Percentiles rank a stretch among this genome's conserved stretches.
Evolutionary conservation across 1,140 invertebrate genomes (phyloP).

Genomic region (Aporrectodea caliginosa): DNA sequence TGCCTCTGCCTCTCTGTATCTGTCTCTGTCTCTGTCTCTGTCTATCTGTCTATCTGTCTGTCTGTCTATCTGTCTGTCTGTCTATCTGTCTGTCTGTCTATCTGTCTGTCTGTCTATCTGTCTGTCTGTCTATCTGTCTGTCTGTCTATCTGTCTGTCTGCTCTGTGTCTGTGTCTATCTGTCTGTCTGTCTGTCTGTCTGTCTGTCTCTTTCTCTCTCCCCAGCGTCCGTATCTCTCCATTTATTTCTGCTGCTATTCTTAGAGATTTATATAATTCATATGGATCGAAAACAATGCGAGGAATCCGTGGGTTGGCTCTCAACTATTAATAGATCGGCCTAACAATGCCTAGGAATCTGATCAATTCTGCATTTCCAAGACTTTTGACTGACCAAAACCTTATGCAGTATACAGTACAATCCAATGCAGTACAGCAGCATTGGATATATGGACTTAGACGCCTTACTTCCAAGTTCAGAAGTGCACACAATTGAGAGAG

Average conservation of each 20-base stretch:
- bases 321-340: not conserved
- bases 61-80: not conserved
- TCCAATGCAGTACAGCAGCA: too few species aligned
- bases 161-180: not conserved
- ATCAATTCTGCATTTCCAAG: too few species aligned
- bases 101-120: not conserved
- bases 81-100: not conserved
- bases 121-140: not conserved
- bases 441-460: too few species aligned
- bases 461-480: too few species aligned
- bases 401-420: too few species aligned
- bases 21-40: too few species aligned
- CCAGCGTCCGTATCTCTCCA: too few species aligned
- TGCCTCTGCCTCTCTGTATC: not conserved
- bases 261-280: too few species aligned
- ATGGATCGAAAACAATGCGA: too few species aligned
- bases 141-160: not conserved
- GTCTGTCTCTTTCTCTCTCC: not conserved
- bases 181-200: not conserved
- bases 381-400: too few species aligned
- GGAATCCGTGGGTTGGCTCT: not conserved
- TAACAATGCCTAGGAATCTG: not conserved
- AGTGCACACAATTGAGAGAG: too few species aligned
- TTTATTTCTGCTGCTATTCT: too few species aligned
- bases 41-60: not conserved